Percentiles rank a stretch among this genome's conserved stretches.
Conservation (phyloP, 2,113 vertebrate genomes). For the Dicaeum eximium region DNA sequence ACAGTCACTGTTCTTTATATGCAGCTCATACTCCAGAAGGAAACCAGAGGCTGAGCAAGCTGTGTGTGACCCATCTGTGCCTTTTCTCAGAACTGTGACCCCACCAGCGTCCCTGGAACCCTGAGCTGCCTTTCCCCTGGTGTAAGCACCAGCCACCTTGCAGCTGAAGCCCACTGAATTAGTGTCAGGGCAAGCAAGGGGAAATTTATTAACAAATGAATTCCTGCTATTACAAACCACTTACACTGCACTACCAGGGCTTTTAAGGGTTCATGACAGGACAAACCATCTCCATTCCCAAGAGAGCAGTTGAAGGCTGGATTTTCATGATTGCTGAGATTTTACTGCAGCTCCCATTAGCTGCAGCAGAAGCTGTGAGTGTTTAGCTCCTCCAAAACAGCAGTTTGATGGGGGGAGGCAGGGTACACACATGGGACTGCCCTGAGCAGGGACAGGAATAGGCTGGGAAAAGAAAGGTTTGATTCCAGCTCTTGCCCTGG, state of each 20-base stretch:
- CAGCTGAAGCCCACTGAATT: not conserved
- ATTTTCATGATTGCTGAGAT: not conserved
- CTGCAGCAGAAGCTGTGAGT: not conserved
- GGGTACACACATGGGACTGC: not conserved
- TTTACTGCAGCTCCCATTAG: not conserved
- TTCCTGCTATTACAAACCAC: slow-evolving; percentile 9
- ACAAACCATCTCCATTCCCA: not conserved
- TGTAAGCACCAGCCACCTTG: not conserved
- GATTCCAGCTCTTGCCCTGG: not conserved
- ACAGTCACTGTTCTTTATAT: not conserved
- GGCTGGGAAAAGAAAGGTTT: not conserved
- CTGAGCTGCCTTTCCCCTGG: not conserved
- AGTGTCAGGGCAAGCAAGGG: not conserved
- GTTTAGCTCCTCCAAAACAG: not conserved
- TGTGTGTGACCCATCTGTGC: not conserved
- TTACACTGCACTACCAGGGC: not conserved
- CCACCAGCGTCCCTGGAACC: not conserved
- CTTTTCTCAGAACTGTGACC: not conserved
- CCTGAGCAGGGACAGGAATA: not conserved
- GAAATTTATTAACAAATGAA: slow-evolving; percentile 15
- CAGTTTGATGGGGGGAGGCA: not conserved
- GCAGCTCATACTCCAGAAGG: not conserved
- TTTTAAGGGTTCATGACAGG: not conserved
- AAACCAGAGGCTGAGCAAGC: not conserved
- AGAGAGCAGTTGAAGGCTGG: not conserved